Evolutionary conservation across 2,797 vertebrate species (phyloP), one percentile per base, ranked within the genome.

Genomic region (Rousettus madagascariensis): DNA sequence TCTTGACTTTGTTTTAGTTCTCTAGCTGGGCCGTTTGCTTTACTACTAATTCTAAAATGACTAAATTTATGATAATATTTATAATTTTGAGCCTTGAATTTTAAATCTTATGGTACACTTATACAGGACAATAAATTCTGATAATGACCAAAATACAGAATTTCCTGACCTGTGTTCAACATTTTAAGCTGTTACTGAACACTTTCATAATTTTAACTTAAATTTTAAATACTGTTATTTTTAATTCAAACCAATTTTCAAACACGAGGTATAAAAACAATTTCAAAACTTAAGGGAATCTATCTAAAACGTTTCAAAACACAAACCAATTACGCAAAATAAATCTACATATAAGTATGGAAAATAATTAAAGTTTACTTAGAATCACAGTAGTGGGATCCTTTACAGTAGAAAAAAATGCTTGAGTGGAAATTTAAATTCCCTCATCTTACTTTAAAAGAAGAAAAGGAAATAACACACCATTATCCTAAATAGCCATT

Each of bases 311-410:
- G 90, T 71, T 97, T 94, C 36, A 96, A 79, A 63, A 95, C 38
- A 90, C 53, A 97, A 96, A 10, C 36, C 94, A 97, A 96, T 97
- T 96, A 95, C 59, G 82, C 84, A 93, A 90, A 95, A 97, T 95
- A 96, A 61, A 95, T 96, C 95, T 95, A 82, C 22, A 36, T 57
- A 17, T 96, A 86, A 33, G 79, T 61, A 95, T 20, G 46, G 77
- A 80, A 96, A 28, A 65, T 87, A 98, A 98, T 95, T 97, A 97
- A 98, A 94, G 63, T 88, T 94, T 94, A 90, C 80, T 95, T 96
- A 95, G 90, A 95, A 97, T 95, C 63, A 86, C 84, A 95, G 89
- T 57, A 86, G 88, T 94, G 74, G 91, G 86, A 94, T 92, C 83
- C 84, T 96, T 98, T 77, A 74, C 30, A 28, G 41, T n/a, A 72